These are phyloP conservation scores for human DNA, from an alignment of 2,113 vertebrate genomes.

Conservation along the genomic window DNA sequence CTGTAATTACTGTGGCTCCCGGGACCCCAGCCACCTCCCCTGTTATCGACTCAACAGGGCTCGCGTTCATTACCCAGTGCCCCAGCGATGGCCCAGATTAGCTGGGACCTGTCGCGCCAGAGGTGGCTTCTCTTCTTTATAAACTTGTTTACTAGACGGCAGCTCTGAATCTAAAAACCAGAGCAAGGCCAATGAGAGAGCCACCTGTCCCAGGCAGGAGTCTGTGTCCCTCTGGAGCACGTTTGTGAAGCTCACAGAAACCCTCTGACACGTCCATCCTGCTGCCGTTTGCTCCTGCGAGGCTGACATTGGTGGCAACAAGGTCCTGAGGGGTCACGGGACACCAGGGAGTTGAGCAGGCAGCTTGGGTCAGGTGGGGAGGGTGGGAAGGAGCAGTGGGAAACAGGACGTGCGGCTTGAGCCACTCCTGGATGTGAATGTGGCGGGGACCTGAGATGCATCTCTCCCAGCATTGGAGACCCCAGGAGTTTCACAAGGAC, in stretches of 20 bases:
- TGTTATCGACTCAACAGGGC: conserved; percentile 84
- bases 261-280: neutral
- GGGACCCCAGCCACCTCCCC: conserved; percentile 80
- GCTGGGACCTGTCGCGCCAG: conserved; percentile 82
- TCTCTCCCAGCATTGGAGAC: conserved; percentile 2
- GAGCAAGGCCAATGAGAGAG: neutral
- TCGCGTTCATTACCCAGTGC: conserved; percentile 75
- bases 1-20: conserved; percentile 85
- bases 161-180: conserved; percentile 60
- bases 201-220: conserved; percentile 39
- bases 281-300: neutral
- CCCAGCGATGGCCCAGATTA: conserved; percentile 83
- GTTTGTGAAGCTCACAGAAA: neutral
- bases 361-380: neutral
- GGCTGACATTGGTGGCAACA: neutral
- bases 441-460: neutral
- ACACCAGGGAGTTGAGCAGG: rapidly evolving
- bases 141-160: conserved; percentile 78
- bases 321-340: rapidly evolving
- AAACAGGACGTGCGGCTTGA: neutral
- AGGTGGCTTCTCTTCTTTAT: conserved; percentile 73
- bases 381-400: neutral
- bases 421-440: neutral
- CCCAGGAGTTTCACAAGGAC: neutral
- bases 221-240: neutral